Base-by-base conservation (phyloP, 2,888 invertebrate genomes). In the Ophion obscuratus region DNA sequence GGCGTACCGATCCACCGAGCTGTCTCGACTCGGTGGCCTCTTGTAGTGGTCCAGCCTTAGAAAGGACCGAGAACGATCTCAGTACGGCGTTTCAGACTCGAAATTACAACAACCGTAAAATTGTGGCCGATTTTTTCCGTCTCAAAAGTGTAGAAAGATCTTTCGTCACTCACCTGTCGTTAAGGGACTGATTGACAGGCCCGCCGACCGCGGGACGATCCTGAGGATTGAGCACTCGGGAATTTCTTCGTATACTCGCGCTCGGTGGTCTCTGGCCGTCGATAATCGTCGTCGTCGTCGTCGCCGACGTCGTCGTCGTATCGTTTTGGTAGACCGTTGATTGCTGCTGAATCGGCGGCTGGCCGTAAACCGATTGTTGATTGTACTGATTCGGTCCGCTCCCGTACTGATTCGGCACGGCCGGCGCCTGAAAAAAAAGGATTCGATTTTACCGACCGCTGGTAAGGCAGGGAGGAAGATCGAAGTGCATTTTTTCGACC, bases 11-110 rank as follows among this genome's bases (percentile, higher is more conserved):
- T 98, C 98, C 68, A 97, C 97, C 89, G 98, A 98, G 85, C 97
- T 96, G 93, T 98, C 98, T 92, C 98, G 95, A 95, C 98, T 98
- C 0, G 98, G 98, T 77, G 98, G 98, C 93, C 97, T 95, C 94
- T 98, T 98, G 94, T 99, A 99, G 93, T 99, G 99, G 94, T 99
- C 99, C 93, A 98, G 97, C 95, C 94, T 97, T 5, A 47, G 36
- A 31, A 68, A 77, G 17, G 24, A 70, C 11, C 17, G 5, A 31
- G 14, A 62, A 40, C 17, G 24, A 2, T 59, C 9, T 44, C 27
- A 53, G 24, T 44, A 53, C 53, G 17, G 9, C 47, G 20, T 11
- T 53, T 62, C 24, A 53, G 53, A 40, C 62, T 10, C n/a, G 62
- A 9, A 2, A 14, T 53, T 53, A 17, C 53, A 5, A 47, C 4